A percentile compares a stretch with the other conserved stretches of the same genome.
Conservation (phyloP, 1,140 invertebrate genomes). For the Delia radicum region DNA sequence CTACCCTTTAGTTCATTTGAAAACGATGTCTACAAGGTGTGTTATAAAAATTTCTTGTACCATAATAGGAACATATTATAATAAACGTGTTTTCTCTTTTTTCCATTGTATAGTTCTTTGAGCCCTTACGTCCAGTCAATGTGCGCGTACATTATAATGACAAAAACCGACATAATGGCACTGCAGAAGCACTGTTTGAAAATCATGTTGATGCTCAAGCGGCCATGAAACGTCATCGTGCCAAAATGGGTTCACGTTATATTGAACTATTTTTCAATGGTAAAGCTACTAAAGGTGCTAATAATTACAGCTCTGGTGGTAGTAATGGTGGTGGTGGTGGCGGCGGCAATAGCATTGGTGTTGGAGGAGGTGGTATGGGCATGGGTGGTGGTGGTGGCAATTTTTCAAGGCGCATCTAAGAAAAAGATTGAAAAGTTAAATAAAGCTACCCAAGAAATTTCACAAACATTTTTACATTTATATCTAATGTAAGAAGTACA, state of each 20-base stretch:
- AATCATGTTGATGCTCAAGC: slow-evolving; percentile 74
- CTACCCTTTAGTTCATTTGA: slow-evolving; percentile 52
- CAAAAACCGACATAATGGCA: slow-evolving; percentile 78
- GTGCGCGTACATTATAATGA: slow-evolving; percentile 53
- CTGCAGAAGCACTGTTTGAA: slow-evolving; percentile 84
- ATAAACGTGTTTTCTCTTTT: background rate
- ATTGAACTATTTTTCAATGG: slow-evolving; percentile 68
- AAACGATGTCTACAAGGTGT: slow-evolving; percentile 52
- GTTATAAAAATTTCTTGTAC: background rate
- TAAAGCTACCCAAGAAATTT: background rate
- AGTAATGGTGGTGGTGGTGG: background rate
- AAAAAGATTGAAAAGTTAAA: background rate
- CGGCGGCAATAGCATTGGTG: background rate
- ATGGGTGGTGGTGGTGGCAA: background rate
- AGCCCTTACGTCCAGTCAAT: slow-evolving; percentile 50
- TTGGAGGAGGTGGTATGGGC: background rate
- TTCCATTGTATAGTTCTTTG: slow-evolving; percentile 45
- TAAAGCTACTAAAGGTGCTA: slow-evolving; percentile 33
- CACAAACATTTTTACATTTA: too few relatives aligned
- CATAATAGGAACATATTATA: background rate
- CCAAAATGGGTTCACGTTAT: slow-evolving; percentile 87
- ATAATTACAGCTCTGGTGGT: slow-evolving; percentile 4
- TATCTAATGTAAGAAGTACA: too few relatives aligned
- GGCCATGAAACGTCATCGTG: slow-evolving; percentile 77
- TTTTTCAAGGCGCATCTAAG: slow-evolving; percentile 40